phyloP scores from a whole-genome alignment of 2,888 invertebrate species.

The Crioceris asparagi region DNA sequence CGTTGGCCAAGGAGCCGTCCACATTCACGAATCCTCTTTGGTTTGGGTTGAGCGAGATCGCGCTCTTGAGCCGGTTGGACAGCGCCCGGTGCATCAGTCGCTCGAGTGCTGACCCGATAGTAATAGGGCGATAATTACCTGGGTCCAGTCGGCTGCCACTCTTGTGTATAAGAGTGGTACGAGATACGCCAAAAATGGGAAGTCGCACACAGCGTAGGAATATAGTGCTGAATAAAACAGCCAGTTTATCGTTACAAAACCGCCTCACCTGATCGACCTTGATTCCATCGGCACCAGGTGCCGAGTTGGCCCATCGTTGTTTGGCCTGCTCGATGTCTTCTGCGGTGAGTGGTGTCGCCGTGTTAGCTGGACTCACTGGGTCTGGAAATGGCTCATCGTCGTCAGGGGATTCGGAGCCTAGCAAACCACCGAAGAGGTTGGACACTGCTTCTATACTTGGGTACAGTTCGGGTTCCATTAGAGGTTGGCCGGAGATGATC shows the following conservation, averaged over 20 bases:
- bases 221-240: neutral
- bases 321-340: slow-evolving; percentile 2
- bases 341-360: neutral
- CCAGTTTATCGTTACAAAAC: neutral
- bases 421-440: neutral
- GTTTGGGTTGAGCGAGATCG: slow-evolving; percentile 11
- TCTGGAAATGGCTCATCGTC: no score
- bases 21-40: slow-evolving; percentile 27
- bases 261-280: neutral
- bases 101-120: slow-evolving; percentile 21
- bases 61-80: slow-evolving; percentile 8
- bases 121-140: slow-evolving; percentile 25
- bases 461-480: neutral
- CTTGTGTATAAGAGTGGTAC: slow-evolving; percentile 2
- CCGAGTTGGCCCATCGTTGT: slow-evolving; percentile 4
- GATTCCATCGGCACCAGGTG: slow-evolving; percentile 3
- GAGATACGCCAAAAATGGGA: neutral
- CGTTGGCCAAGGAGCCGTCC: slow-evolving; percentile 33
- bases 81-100: slow-evolving; percentile 22
- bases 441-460: neutral
- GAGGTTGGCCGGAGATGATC: neutral
- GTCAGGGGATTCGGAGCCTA: no score
- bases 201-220: neutral
- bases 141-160: slow-evolving; percentile 5
- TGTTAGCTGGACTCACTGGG: no score